phyloP scores from a whole-genome alignment of 2,797 vertebrate species.

The Agapornis canus region DNA sequence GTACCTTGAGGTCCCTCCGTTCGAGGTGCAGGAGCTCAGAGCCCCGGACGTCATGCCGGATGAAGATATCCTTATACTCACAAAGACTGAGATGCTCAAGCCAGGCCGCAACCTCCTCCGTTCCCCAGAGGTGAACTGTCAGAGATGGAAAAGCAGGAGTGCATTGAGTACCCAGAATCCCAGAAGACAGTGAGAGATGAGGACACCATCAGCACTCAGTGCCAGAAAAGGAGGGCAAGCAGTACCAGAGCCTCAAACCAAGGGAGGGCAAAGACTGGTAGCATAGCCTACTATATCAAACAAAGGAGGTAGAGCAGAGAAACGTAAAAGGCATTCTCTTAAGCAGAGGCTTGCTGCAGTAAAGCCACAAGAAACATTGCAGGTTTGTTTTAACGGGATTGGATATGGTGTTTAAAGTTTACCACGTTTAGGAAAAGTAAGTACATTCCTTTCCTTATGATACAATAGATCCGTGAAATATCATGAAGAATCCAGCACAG shows the following conservation, averaged over 20 bases:
- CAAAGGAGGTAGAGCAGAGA: neutral
- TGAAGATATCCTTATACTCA: slow-evolving; percentile 98
- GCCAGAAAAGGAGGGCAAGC: neutral
- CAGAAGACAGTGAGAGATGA: slow-evolving; percentile 55
- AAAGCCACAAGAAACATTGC: neutral
- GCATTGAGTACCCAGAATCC: slow-evolving; percentile 78
- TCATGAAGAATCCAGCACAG: neutral
- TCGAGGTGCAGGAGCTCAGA: slow-evolving; percentile 96
- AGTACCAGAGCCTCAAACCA: neutral
- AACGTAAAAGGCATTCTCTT: slow-evolving; percentile 13
- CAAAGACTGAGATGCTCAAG: slow-evolving; percentile 94
- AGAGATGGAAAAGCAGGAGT: slow-evolving; percentile 81
- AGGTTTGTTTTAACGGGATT: neutral
- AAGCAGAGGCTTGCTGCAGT: slow-evolving; percentile 29
- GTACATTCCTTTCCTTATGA: neutral
- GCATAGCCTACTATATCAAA: neutral
- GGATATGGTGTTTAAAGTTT: neutral
- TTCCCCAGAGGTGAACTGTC: slow-evolving; percentile 96
- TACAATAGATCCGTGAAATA: neutral
- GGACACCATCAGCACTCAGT: slow-evolving; percentile 28
- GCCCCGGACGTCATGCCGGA: slow-evolving; percentile 92
- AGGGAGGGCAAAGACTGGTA: neutral
- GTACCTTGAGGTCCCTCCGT: slow-evolving; percentile 98
- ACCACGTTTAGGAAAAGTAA: neutral
- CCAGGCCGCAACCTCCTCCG: slow-evolving; percentile 95